These are phyloP conservation scores for Linyphia triangularis DNA, from an alignment of 2,888 invertebrate species.

Conservation along the genomic window DNA sequence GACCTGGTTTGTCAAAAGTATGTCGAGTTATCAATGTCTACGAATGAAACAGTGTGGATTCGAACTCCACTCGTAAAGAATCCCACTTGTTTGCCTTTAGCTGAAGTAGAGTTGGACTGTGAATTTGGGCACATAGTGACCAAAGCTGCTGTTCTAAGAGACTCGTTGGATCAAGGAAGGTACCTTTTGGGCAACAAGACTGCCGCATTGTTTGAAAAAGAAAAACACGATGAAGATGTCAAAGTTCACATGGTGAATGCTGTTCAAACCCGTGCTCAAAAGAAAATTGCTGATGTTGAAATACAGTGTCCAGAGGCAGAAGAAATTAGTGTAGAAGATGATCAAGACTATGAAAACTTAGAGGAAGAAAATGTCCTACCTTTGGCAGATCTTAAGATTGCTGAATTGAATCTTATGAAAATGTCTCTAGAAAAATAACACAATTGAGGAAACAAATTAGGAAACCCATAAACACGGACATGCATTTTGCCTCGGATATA, in stretches of 20 bases:
- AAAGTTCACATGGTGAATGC: no score
- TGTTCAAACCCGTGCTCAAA: no score
- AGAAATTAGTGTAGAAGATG: not conserved
- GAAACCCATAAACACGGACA: no score
- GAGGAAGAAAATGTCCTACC: not conserved
- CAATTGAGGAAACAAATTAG: no score
- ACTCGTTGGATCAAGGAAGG: no score
- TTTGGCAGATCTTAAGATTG: not conserved
- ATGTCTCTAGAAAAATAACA: slow-evolving; percentile 10
- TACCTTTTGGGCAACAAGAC: no score
- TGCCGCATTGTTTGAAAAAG: no score
- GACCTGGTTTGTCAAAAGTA: slow-evolving; percentile 26
- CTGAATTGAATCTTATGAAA: not conserved
- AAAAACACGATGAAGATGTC: no score
- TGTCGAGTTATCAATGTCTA: not conserved
- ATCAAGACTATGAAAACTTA: not conserved
- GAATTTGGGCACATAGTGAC: not conserved
- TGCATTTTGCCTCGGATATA: no score
- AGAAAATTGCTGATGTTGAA: not conserved
- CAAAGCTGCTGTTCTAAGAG: slow-evolving; percentile 10
- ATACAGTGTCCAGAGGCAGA: not conserved
- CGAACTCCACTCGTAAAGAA: not conserved
- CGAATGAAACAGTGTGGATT: slow-evolving; percentile 5
- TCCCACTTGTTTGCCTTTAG: slow-evolving; percentile 13
- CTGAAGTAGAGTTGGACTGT: slow-evolving; percentile 22